phyloP scores from a whole-genome alignment of 2,113 vertebrate genomes.

The Jacana jacana region DNA sequence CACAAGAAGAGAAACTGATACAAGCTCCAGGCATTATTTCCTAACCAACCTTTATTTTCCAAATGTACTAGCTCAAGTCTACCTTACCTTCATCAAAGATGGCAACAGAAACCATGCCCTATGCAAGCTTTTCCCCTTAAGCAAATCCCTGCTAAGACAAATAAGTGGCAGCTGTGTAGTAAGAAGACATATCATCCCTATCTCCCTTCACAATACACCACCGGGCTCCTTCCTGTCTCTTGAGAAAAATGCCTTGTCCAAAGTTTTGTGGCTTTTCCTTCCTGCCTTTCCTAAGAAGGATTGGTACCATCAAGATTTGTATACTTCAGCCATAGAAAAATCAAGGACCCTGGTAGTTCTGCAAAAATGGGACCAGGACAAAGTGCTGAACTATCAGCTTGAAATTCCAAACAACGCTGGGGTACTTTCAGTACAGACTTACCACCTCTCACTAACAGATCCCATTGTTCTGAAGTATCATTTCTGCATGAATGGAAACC shows the following conservation, averaged over 20 bases:
- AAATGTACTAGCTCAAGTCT: not conserved
- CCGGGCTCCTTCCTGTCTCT: not conserved
- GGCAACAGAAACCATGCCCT: not conserved
- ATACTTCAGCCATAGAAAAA: not conserved
- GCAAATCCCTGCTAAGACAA: not conserved
- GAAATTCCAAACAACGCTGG: not conserved
- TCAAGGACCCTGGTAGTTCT: not conserved
- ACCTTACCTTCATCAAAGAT: fast-evolving
- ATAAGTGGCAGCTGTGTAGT: not conserved
- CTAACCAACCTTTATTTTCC: not conserved
- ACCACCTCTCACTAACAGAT: not conserved
- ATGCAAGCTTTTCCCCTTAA: not conserved
- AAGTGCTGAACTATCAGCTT: not conserved
- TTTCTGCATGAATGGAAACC: not conserved
- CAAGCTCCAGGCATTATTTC: not conserved
- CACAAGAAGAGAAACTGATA: not conserved
- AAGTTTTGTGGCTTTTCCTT: not conserved
- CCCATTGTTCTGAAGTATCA: not conserved
- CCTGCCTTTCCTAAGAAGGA: not conserved
- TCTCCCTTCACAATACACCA: not conserved
- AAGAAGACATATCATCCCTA: not conserved
- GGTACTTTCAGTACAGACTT: not conserved
- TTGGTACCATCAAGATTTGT: not conserved
- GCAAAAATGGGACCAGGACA: not conserved
- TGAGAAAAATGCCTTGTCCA: not conserved